These are phyloP conservation scores for Aphrocallistes beatrix DNA, from an alignment of 37 sponge, comb jelly and placozoan species.

Conservation along the genomic window DNA sequence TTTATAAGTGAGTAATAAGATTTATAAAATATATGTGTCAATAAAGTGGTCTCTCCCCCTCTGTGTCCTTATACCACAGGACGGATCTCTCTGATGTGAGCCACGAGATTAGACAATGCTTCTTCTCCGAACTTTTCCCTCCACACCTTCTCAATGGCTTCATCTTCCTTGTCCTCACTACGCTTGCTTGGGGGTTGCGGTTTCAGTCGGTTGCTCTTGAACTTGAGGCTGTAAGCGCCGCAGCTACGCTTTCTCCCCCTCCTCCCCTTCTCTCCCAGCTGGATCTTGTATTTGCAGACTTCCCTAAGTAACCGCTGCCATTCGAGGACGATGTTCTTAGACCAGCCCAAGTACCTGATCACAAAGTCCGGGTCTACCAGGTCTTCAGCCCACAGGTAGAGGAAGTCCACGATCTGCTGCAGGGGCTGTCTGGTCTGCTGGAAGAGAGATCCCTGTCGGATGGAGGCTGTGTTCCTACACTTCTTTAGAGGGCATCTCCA, in stretches of 20 bases:
- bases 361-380: background rate
- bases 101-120: background rate
- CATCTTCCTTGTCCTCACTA: background rate
- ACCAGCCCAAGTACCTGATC: background rate
- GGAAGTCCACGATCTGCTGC: background rate
- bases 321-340: background rate
- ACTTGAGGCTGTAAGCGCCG: background rate
- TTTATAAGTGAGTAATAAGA: too few relatives aligned
- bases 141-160: background rate
- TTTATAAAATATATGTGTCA: too few relatives aligned
- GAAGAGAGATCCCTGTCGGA: background rate
- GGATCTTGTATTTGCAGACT: background rate
- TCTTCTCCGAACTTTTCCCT: background rate
- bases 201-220: background rate
- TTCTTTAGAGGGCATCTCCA: background rate
- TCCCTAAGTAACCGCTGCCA: background rate
- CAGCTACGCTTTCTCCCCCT: background rate
- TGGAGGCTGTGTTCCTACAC: background rate
- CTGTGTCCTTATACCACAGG: background rate
- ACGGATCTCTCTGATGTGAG: background rate
- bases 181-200: too few relatives aligned
- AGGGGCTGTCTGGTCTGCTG: background rate
- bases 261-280: background rate
- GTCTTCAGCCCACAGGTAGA: background rate
- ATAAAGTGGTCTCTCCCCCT: too few relatives aligned